Base-by-base conservation (phyloP, 1,140 invertebrate species). In the Leptinotarsa undecemlineata region DNA sequence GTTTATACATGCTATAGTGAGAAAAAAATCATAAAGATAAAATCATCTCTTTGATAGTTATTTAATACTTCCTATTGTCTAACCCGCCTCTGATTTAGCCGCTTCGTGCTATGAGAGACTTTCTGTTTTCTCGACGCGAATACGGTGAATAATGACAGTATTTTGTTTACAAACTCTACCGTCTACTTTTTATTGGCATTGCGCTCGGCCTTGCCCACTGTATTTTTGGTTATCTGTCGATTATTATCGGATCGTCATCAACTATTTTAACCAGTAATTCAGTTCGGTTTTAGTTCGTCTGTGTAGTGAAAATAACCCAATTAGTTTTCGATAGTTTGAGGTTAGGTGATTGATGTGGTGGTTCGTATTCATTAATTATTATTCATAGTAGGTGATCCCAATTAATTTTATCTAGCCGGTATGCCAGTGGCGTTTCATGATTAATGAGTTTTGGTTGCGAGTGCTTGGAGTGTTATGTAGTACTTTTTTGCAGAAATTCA, bases 291-390 rank as follows among this genome's bases (percentile, higher is more conserved):
- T 42, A 8, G 33, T 57, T 19, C 15, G 51, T 57, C n/a, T n/a
- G 51, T 57, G 51, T 57, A 57, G 51, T 57, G 51, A 57, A 57
- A 57, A 57, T 57, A 57, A 57, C 4, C 51, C n/a, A 57, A 57
- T 57, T 57, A 57, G 51, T 57, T 57, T 57, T 3, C 51, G 51
- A 57, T 57, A 57, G 15, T 57, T 57, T 57, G 51, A 57, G 51
- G 51, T 57, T 57, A 57, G 51, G 51, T 57, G 51, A 57, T 57
- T 57, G 51, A 57, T 57, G 51, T 19, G 15, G 51, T 57, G 51
- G 51, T 57, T 57, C 51, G 51, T 57, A 57, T 57, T 57, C 51
- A 57, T 57, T 57, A 57, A 19, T 57, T 57, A 57, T 57, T 57
- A 57, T 19, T 15, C 51, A 57, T 57, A 57, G 51, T 17, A 57